Evolutionary conservation across 2,797 vertebrate genomes (phyloP).

Genomic region (Pempheris klunzingeri): DNA sequence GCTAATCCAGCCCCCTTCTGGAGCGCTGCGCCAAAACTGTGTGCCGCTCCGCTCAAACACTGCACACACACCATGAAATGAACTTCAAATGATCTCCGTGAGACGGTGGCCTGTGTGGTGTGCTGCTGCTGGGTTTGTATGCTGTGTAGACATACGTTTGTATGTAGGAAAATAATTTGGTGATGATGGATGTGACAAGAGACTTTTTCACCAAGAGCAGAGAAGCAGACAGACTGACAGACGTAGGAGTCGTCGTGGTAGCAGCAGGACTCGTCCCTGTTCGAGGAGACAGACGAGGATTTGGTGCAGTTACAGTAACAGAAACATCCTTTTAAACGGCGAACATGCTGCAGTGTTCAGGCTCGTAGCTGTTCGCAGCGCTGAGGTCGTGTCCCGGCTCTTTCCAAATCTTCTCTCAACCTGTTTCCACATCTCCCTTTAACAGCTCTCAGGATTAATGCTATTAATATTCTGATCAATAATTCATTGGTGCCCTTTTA

Average conservation of each 20-base stretch:
- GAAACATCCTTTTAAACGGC: neutral
- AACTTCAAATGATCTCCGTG: neutral
- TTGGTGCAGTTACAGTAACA: conserved; percentile 1
- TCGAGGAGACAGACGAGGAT: neutral
- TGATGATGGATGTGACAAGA: conserved; percentile 10
- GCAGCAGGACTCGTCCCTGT: neutral
- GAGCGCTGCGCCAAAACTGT: conserved; percentile 33
- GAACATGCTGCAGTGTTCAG: neutral
- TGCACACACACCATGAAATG: neutral
- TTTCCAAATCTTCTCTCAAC: conserved; percentile 12
- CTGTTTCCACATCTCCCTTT: conserved; percentile 24
- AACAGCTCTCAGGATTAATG: conserved; percentile 58
- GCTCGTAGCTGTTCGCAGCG: neutral
- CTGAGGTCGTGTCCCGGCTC: conserved; percentile 9
- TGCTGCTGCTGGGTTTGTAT: too few relatives aligned
- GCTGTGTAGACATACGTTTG: too few relatives aligned
- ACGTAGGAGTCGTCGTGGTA: neutral
- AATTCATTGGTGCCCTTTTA: conserved; percentile 70
- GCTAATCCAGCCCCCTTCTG: conserved; percentile 64
- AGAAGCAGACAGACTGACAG: neutral
- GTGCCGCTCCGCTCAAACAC: conserved; percentile 18
- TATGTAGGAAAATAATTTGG: neutral
- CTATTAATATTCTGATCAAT: conserved; percentile 69
- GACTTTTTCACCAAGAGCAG: conserved; percentile 2
- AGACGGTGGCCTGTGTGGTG: neutral